A percentile compares a stretch with the other conserved stretches of the same genome.
phyloP scores from a whole-genome alignment of 2,888 invertebrate genomes.

The Calameuta pallipes region DNA sequence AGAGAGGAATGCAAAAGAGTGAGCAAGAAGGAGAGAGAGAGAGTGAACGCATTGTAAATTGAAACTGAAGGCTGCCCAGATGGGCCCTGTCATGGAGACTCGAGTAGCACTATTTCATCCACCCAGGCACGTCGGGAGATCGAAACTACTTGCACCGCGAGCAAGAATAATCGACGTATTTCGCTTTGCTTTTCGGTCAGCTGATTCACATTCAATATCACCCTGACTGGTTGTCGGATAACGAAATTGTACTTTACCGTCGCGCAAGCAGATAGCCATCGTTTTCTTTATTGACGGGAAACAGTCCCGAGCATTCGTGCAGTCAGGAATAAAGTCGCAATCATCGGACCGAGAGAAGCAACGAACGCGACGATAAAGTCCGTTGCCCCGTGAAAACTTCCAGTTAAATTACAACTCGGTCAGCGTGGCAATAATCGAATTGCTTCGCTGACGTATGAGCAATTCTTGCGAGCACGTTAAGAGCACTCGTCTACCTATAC shows the following conservation, averaged over 20 bases:
- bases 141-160: conserved; percentile 6
- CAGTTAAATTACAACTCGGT: neutral
- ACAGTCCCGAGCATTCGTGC: neutral
- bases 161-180: neutral
- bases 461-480: neutral
- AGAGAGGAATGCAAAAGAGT: conserved; percentile 31
- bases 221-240: neutral
- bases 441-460: neutral
- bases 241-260: neutral
- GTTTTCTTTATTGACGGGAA: neutral
- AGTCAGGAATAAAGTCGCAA: neutral
- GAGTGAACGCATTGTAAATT: conserved; percentile 49
- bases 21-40: conserved; percentile 16
- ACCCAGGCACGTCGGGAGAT: conserved; percentile 37
- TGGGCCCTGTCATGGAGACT: conserved; percentile 48
- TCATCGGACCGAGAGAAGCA: neutral
- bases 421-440: neutral
- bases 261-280: neutral
- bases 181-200: neutral
- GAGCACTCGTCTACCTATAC: neutral
- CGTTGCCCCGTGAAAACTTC: neutral
- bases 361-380: neutral
- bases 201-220: neutral
- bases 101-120: conserved; percentile 53
- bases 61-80: conserved; percentile 55